Evolutionary conservation across 2,888 invertebrate species (phyloP), one percentile per base, ranked within the genome.

Genomic region (Chrysolina americana): DNA sequence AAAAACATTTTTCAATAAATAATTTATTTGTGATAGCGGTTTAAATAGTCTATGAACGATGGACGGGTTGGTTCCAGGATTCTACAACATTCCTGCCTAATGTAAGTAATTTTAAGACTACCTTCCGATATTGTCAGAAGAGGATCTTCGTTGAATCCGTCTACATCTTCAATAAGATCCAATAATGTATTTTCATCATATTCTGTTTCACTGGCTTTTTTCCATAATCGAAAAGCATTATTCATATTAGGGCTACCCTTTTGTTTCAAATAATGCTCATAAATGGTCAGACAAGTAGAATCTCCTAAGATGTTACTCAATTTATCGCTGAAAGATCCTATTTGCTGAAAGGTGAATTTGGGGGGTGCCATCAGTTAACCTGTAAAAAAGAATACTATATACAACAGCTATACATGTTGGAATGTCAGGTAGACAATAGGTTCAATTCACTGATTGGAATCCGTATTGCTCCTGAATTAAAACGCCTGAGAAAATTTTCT

Each of bases 51-150:
- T 65, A 83, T 80, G 76, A 84, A 84, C 44, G 48, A 64, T 9
- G 74, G 65, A 62, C 77, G 81, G 53, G 78, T 74, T 70, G 68
- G 79, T 28, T 81, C 80, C 41, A 85, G 77, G 48, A 85, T 78
- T 66, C 83, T 81, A 76, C 81, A 82, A 71, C 84, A 84, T 76
- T 85, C 84, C 41, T 69, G 77, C 75, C 82, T 83, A 65, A 84
- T 80, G 75, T 80, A 84, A 15, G 68, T 70, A 28, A 83, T 47
- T 71, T 84, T 84, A n/a, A 80, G 79, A 15, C 81, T 76, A 64
- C 66, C 68, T 74, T 84, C 84, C 2, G 80, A 65, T 15, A 83
- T 74, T 47, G 71, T 82, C n/a, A 82, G 76, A 21, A 84, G 75
- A 17, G 83, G 83, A 72, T 81, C 77, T 6, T 76, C 65, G 68